phyloP scores from a whole-genome alignment of 2,888 invertebrate genomes.

The Epiblema foenella region DNA sequence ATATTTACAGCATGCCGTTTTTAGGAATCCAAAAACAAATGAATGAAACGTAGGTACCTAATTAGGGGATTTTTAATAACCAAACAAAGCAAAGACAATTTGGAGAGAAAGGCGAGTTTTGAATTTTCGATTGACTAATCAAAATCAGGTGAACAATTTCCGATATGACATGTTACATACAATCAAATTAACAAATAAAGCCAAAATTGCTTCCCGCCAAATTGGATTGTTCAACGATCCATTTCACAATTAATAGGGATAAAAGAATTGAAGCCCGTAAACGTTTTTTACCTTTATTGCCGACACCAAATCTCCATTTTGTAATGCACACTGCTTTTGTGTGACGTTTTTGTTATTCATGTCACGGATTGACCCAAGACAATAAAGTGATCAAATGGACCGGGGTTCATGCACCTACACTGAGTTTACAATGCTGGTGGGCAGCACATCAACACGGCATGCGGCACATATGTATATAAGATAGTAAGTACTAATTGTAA shows the following conservation, averaged over 20 bases:
- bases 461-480: not conserved
- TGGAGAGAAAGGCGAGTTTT: not conserved
- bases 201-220: slow-evolving; percentile 29
- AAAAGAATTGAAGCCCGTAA: slow-evolving; percentile 50
- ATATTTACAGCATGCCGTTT: no score
- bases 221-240: slow-evolving; percentile 64
- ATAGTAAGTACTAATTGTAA: no score
- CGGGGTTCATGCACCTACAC: slow-evolving; percentile 7
- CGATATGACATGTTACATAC: not conserved
- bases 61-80: no score
- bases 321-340: slow-evolving; percentile 56
- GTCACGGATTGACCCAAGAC: slow-evolving; percentile 48
- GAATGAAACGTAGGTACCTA: no score
- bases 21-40: no score
- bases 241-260: slow-evolving; percentile 37
- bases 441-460: slow-evolving; percentile 8
- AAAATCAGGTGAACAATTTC: not conserved
- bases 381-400: slow-evolving; percentile 18
- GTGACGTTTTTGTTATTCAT: slow-evolving; percentile 54
- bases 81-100: no score
- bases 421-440: slow-evolving; percentile 22
- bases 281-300: slow-evolving; percentile 56
- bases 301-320: slow-evolving; percentile 60
- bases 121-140: not conserved
- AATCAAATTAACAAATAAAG: slow-evolving; percentile 8